Conservation (phyloP, 2,113 vertebrate genomes). For the Phylloscopus trochilus region DNA sequence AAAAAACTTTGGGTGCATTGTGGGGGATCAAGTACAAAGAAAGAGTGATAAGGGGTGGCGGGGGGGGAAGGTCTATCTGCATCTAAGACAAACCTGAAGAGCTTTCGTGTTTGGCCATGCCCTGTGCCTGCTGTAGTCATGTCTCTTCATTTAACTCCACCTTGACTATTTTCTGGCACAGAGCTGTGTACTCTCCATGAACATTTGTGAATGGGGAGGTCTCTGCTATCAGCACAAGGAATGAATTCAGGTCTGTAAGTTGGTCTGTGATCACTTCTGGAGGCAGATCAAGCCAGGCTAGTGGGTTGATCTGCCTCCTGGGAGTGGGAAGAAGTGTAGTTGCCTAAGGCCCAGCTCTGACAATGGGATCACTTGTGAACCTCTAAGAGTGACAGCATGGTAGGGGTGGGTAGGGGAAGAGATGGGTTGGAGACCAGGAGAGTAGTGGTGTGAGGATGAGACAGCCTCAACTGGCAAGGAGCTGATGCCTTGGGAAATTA, state of each 20-base stretch:
- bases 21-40: not conserved
- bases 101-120: not conserved
- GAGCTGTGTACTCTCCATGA: not conserved
- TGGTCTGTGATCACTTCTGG: not conserved
- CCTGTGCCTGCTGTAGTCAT: not conserved
- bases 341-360: not conserved
- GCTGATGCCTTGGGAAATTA: not conserved
- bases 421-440: not conserved
- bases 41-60: too few relatives aligned
- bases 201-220: accelerated
- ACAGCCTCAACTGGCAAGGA: not conserved
- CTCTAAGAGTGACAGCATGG: not conserved
- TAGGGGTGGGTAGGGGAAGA: accelerated
- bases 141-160: not conserved
- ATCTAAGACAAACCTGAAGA: not conserved
- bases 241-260: not conserved
- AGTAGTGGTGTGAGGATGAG: not conserved
- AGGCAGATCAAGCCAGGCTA: not conserved
- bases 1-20: not conserved
- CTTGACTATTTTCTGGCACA: not conserved
- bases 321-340: not conserved
- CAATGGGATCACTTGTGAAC: not conserved
- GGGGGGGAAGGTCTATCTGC: too few relatives aligned
- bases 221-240: not conserved
- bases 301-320: too few relatives aligned